Evolutionary conservation across 2,113 vertebrate genomes (phyloP), one percentile per base, ranked within the genome.

Genomic region (Labeo rohita): DNA sequence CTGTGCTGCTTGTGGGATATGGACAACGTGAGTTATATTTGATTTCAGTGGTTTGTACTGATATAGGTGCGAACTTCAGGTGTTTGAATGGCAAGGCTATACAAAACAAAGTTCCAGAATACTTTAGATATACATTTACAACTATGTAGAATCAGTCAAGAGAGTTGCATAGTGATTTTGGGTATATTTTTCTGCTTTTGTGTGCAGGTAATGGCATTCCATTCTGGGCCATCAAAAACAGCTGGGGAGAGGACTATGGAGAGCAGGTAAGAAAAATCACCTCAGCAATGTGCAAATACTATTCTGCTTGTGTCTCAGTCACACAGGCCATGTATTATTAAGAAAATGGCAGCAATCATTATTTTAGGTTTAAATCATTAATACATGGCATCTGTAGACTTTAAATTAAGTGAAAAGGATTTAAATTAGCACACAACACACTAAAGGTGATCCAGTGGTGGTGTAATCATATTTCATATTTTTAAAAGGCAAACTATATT

Each of bases 201-300:
- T 76, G 65, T 63, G 28, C 89, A 97, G 97, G 95, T 87, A 95
- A 95, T 15, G 92, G 86, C 0, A 34, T 89, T 39, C 97, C 97
- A 12, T 98, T 96, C 92, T 98, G 97, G 97, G 95, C 97, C 87
- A 97, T 98, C 90, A 98, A 98, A 92, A 98, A 98, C 94, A 98
- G 97, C 93, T 98, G 97, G 97, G 97, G 97, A 47, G 91, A 92
- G 68, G 93, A 97, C 87, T 98, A 96, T 90, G 97, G 97, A 6
- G 97, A 98, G 80, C 86, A 97, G 95, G 97, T 97, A 89, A 93
- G 90, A 90, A 11, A 59, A 28, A 28, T 16, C 43, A 74, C 13
- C 18, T 13, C 21, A 75, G 45, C n/a, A 75, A 5, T n/a, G 39
- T 45, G 18, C 70, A 73, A 63, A 63, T 23, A 63, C n/a, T 23